These are phyloP conservation scores for Ptiloglossa arizonensis DNA, from an alignment of 1,140 invertebrate species.

Conservation along the genomic window DNA sequence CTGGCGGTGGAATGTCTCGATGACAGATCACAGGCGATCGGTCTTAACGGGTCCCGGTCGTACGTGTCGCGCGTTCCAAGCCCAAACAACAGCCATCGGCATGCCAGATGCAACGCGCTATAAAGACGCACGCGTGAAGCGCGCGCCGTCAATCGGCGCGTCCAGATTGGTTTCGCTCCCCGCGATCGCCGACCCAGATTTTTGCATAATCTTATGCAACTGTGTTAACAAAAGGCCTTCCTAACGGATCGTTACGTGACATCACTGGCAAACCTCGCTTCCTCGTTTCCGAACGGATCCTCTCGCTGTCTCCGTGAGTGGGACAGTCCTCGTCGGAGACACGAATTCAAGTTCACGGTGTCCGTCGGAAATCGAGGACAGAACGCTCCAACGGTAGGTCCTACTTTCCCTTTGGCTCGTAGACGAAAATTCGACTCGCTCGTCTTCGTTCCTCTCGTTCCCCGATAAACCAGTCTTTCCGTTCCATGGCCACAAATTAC, in stretches of 20 bases:
- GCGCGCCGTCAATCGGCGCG: conserved; percentile 15
- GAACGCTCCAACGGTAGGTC: not conserved
- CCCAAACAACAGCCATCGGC: conserved; percentile 20
- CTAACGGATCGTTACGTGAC: conserved; percentile 63
- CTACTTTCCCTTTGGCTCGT: not conserved
- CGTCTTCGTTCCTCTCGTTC: not conserved
- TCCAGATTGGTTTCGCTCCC: conserved; percentile 35
- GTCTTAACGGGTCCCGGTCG: conserved; percentile 52
- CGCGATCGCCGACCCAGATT: conserved; percentile 52
- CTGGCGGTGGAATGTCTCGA: conserved; percentile 33
- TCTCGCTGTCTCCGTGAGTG: not conserved
- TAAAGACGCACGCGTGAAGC: not conserved
- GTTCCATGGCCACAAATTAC: no score
- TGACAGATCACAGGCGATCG: conserved; percentile 38
- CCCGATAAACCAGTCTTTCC: no score
- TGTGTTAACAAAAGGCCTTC: conserved; percentile 56
- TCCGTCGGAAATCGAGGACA: not conserved
- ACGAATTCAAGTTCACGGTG: conserved; percentile 28
- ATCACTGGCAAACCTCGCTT: conserved; percentile 16
- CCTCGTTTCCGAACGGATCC: conserved; percentile 18
- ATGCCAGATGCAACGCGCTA: conserved; percentile 13
- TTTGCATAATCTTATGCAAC: conserved; percentile 67
- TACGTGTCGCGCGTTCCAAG: conserved; percentile 44
- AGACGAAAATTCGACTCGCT: not conserved
- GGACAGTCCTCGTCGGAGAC: not conserved